Conservation (phyloP, 1,140 invertebrate genomes). For the Cyrtorhinus lividipennis region DNA sequence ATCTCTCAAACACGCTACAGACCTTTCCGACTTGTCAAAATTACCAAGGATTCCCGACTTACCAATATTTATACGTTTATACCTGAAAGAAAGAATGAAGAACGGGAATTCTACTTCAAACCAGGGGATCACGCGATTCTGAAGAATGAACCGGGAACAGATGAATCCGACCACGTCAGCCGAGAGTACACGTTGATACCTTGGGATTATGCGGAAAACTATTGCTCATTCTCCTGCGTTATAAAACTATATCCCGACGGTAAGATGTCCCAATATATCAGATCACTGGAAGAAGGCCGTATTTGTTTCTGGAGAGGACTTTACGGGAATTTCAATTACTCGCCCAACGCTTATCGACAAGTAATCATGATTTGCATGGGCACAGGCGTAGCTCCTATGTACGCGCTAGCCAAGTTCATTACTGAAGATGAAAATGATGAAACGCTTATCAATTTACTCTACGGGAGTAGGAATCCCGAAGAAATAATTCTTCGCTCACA, state of each 20-base stretch:
- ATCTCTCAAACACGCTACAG: conserved; percentile 37
- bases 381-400: conserved; percentile 51
- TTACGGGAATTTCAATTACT: conserved; percentile 41
- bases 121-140: conserved; percentile 42
- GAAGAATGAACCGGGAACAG: conserved; percentile 21
- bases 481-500: conserved; percentile 41
- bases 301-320: conserved; percentile 46
- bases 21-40: conserved; percentile 35
- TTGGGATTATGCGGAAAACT: conserved; percentile 26
- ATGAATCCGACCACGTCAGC: conserved; percentile 28
- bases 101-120: conserved; percentile 29
- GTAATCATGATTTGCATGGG: conserved; percentile 50
- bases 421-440: conserved; percentile 46
- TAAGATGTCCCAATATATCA: conserved; percentile 41
- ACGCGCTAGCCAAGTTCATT: conserved; percentile 40
- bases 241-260: conserved; percentile 47
- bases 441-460: conserved; percentile 40
- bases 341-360: conserved; percentile 32
- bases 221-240: conserved; percentile 41
- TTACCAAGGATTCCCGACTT: conserved; percentile 29
- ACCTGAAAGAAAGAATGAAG: conserved; percentile 26
- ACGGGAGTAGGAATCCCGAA: conserved; percentile 36
- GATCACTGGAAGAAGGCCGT: conserved; percentile 35
- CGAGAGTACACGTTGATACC: conserved; percentile 50
- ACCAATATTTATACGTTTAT: conserved; percentile 30